A percentile compares a stretch with the other conserved stretches of the same genome.
Conservation (phyloP, 2,113 vertebrate species). For the Columba janthina region DNA sequence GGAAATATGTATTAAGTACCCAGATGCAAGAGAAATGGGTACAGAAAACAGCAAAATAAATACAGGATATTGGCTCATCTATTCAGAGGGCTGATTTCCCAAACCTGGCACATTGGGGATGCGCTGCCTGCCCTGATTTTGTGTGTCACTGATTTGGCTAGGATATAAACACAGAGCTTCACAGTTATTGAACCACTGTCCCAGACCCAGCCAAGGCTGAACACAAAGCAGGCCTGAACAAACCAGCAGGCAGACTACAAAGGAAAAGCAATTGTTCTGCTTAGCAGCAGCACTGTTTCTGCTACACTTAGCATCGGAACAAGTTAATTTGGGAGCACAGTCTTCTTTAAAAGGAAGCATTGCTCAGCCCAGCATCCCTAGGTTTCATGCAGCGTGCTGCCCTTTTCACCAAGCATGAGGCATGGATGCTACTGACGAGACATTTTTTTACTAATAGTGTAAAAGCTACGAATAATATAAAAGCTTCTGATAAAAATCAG, state of each 20-base stretch:
- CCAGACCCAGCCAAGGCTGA: slow-evolving; percentile 67
- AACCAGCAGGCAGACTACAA: slow-evolving; percentile 62
- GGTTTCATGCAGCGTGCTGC: slow-evolving; percentile 54
- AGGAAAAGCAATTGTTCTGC: slow-evolving; percentile 71
- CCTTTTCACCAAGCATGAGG: slow-evolving; percentile 51
- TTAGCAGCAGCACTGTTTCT: slow-evolving; percentile 55
- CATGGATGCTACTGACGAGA: slow-evolving; percentile 31
- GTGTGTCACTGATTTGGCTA: slow-evolving; percentile 66
- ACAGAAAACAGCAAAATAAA: slow-evolving; percentile 54
- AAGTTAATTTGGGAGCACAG: slow-evolving; percentile 77
- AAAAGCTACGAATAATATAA: neutral
- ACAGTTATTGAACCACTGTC: slow-evolving; percentile 43
- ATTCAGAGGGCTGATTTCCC: slow-evolving; percentile 43
- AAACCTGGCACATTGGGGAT: slow-evolving; percentile 51
- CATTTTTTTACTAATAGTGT: slow-evolving; percentile 1
- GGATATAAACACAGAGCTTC: slow-evolving; percentile 60
- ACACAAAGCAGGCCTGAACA: slow-evolving; percentile 63
- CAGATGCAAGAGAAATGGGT: slow-evolving; percentile 39
- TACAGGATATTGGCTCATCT: slow-evolving; percentile 34
- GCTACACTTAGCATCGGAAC: slow-evolving; percentile 72
- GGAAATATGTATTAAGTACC: slow-evolving; percentile 32
- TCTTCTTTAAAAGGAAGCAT: slow-evolving; percentile 60
- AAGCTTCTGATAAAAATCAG: slow-evolving; percentile 14
- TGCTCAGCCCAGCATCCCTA: slow-evolving; percentile 48
- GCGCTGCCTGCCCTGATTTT: slow-evolving; percentile 59